A percentile compares a stretch with the other conserved stretches of the same genome.
Evolutionary conservation across 2,888 invertebrate genomes (phyloP).

Genomic region (Pimpla rufipes): DNA sequence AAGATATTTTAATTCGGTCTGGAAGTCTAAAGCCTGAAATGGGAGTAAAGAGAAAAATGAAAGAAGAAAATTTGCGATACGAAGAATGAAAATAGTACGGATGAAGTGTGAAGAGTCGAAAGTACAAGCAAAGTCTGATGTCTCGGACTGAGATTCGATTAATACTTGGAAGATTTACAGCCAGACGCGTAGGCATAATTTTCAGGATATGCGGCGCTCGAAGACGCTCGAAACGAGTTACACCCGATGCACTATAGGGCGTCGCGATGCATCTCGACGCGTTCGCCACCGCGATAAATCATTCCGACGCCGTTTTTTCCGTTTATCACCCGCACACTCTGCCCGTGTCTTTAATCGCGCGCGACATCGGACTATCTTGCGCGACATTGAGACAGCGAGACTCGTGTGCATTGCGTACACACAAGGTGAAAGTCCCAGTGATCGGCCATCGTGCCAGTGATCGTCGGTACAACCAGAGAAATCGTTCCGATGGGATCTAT

Average conservation of each 20-base stretch:
- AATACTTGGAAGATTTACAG: background rate
- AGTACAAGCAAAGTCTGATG: too few relatives aligned
- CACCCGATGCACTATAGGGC: slow-evolving; percentile 15
- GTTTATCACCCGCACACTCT: background rate
- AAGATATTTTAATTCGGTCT: too few relatives aligned
- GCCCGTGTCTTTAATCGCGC: background rate
- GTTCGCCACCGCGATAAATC: slow-evolving; percentile 47
- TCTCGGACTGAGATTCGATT: too few relatives aligned
- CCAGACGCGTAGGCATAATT: background rate
- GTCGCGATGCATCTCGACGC: background rate
- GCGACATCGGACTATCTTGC: slow-evolving; percentile 6
- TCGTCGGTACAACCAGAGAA: too few relatives aligned
- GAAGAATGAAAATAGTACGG: too few relatives aligned
- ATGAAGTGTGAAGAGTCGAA: too few relatives aligned
- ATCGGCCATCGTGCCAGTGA: too few relatives aligned
- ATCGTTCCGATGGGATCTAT: too few relatives aligned
- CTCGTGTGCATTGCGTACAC: background rate
- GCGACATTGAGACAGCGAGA: background rate
- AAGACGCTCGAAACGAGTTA: slow-evolving; percentile 38
- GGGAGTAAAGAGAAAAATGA: too few relatives aligned
- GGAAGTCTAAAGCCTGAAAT: too few relatives aligned
- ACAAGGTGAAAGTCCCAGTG: background rate
- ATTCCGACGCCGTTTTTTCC: slow-evolving; percentile 40
- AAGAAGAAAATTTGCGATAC: too few relatives aligned
- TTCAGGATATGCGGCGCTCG: background rate